A percentile compares a stretch with the other conserved stretches of the same genome.
phyloP scores from a whole-genome alignment of 2,797 vertebrate genomes.

The Gambelia wislizenii region DNA sequence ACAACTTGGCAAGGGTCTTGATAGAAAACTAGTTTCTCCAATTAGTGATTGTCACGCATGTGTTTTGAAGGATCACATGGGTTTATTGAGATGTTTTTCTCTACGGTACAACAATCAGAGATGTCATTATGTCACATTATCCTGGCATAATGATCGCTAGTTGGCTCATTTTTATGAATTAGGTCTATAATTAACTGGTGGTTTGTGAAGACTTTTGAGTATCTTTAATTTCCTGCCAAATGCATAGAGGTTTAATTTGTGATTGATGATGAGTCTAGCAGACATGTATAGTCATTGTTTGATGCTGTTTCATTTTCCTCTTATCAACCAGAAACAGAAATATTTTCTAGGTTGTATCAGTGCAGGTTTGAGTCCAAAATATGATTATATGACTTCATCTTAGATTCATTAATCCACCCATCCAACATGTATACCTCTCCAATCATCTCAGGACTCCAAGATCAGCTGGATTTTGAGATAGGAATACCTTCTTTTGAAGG shows the following conservation, averaged over 20 bases:
- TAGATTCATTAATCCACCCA: not conserved
- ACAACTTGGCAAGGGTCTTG: not conserved
- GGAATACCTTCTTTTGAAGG: not conserved
- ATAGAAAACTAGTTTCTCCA: slow-evolving; percentile 3
- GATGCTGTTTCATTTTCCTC: not conserved
- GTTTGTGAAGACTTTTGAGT: slow-evolving; percentile 1
- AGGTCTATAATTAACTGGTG: slow-evolving; percentile 19
- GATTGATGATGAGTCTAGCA: not conserved
- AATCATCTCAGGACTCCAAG: not conserved
- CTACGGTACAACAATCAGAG: not conserved
- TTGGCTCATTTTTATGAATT: slow-evolving; percentile 21
- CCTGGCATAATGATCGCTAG: slow-evolving; percentile 28
- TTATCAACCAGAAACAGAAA: not conserved
- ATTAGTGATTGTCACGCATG: slow-evolving; percentile 3
- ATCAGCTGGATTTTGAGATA: not conserved
- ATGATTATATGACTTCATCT: too few relatives aligned
- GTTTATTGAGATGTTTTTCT: slow-evolving; percentile 6
- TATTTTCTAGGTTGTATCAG: not conserved
- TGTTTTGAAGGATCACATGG: not conserved
- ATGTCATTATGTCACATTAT: slow-evolving; percentile 24
- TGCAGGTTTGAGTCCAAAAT: not conserved
- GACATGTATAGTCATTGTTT: slow-evolving; percentile 6
- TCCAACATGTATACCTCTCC: not conserved
- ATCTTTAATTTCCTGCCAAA: slow-evolving; percentile 26
- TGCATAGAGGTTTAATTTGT: slow-evolving; percentile 2